These are phyloP conservation scores for Eulimnadia texana DNA, from an alignment of 1,140 invertebrate species.

Conservation along the genomic window DNA sequence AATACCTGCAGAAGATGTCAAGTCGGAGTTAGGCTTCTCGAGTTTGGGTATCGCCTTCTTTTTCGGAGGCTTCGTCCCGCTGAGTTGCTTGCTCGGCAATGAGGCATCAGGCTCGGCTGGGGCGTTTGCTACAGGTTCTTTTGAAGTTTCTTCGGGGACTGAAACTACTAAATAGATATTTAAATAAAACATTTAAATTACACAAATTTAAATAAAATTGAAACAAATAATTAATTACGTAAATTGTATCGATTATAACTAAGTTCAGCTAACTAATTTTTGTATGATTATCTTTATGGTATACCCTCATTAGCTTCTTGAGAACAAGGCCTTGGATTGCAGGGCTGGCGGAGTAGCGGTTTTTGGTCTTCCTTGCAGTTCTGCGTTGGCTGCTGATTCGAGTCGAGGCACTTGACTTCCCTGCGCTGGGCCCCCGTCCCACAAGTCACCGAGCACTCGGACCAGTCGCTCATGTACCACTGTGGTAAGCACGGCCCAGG, in stretches of 20 bases:
- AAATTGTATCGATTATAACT: no score
- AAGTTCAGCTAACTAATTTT: no score
- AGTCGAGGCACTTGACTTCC: conserved; percentile 41
- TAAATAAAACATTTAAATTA: no score
- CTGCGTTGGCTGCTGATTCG: conserved; percentile 30
- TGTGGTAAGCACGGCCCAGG: conserved; percentile 37
- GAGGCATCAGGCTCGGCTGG: neutral
- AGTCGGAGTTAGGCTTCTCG: no score
- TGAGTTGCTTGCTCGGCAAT: neutral
- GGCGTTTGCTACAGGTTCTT: neutral
- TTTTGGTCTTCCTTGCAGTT: conserved; percentile 39
- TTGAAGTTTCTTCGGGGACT: neutral
- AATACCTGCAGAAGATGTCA: neutral
- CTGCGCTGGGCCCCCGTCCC: conserved; percentile 44
- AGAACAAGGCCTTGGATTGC: conserved; percentile 42
- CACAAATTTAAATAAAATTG: neutral
- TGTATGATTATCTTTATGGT: no score
- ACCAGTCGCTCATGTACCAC: conserved; percentile 48
- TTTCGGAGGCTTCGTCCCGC: no score
- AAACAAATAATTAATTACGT: no score
- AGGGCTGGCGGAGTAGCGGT: conserved; percentile 38
- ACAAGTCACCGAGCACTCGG: conserved; percentile 39
- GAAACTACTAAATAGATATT: neutral
- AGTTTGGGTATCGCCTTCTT: no score
- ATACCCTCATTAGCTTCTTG: neutral